phyloP scores from a whole-genome alignment of 2,113 vertebrate genomes.

The Indicator maculatus region DNA sequence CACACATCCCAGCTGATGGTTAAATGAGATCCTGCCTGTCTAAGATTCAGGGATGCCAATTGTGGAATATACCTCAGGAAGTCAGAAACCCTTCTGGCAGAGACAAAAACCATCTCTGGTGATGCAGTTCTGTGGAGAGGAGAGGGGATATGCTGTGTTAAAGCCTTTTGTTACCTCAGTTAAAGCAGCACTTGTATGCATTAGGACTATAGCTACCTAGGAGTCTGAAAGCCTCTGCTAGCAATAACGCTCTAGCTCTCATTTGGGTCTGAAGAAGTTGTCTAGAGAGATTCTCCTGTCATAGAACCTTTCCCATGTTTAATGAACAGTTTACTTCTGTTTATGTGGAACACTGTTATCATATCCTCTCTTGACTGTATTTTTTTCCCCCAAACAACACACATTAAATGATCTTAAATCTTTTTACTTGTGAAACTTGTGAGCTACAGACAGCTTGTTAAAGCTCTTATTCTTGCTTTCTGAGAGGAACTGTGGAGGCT shows the following conservation, averaged over 20 bases:
- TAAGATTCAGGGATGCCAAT: not conserved
- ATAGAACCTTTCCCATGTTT: not conserved
- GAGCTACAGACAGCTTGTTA: constrained; percentile 11
- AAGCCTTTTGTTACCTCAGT: not conserved
- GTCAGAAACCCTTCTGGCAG: not conserved
- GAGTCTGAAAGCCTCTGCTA: not conserved
- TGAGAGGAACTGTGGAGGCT: not conserved
- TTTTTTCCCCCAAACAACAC: not conserved
- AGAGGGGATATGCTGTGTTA: not conserved
- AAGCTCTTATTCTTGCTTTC: not conserved
- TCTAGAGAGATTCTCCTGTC: not conserved
- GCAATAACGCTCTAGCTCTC: not conserved
- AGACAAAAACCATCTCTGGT: not conserved
- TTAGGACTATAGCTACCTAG: not conserved
- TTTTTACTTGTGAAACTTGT: not conserved
- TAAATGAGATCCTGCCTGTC: not conserved
- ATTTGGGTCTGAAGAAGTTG: not conserved
- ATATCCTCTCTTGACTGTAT: not conserved
- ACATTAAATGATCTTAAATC: not conserved
- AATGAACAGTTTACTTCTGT: constrained; percentile 21
- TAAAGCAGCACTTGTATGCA: not conserved
- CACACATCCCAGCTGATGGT: accelerated
- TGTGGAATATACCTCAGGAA: not conserved
- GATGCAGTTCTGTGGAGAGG: not conserved
- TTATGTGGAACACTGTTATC: not conserved